Evolutionary conservation across 2,888 invertebrate species (phyloP).

Genomic region (Clitarchus hookeri): DNA sequence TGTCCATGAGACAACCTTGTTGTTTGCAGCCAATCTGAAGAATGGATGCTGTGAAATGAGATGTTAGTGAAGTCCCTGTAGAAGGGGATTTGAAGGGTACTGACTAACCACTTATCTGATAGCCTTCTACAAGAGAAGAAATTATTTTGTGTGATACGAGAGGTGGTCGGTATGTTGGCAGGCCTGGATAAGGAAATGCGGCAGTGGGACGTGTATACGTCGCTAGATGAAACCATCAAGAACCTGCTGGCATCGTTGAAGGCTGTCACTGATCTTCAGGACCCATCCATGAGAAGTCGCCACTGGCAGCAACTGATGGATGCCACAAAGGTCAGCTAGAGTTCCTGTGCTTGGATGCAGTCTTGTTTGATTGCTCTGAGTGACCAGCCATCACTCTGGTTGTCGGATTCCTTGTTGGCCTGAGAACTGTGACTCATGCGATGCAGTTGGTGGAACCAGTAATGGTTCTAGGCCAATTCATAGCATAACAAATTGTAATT

Average conservation of each 20-base stretch:
- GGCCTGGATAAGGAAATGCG: slow-evolving; percentile 67
- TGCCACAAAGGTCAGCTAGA: slow-evolving; percentile 75
- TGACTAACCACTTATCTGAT: background rate
- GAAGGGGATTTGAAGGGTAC: no score
- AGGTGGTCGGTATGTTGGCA: slow-evolving; percentile 41
- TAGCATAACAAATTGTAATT: no score
- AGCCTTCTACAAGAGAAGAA: no score
- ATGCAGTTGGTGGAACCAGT: no score
- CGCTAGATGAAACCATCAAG: slow-evolving; percentile 80
- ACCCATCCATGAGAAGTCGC: slow-evolving; percentile 89
- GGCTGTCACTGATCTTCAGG: slow-evolving; percentile 92
- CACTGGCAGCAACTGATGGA: slow-evolving; percentile 95
- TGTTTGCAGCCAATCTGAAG: no score
- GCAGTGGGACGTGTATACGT: slow-evolving; percentile 76
- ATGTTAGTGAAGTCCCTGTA: no score
- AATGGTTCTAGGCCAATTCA: no score
- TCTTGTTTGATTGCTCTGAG: background rate
- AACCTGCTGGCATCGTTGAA: slow-evolving; percentile 92
- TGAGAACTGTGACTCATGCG: no score
- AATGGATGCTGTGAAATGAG: no score
- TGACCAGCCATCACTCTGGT: background rate
- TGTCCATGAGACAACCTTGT: no score
- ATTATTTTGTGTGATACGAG: no score
- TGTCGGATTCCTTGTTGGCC: background rate
- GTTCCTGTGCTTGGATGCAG: background rate